Evolutionary conservation across 2,797 vertebrate genomes (phyloP), one percentile per base, ranked within the genome.

Genomic region (Tragelaphus eurycerus): DNA sequence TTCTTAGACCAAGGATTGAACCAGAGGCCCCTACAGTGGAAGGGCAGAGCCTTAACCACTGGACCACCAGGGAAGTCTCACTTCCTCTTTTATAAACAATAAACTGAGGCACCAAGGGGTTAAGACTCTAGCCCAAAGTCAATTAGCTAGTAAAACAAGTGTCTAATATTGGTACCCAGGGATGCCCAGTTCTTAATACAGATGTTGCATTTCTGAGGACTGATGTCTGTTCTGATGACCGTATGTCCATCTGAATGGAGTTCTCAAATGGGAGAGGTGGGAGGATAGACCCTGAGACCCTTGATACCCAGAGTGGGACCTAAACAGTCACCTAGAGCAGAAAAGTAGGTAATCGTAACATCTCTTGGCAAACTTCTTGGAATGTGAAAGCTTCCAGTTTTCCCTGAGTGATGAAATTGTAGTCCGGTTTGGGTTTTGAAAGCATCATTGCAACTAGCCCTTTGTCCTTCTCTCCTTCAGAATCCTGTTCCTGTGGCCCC

Each of bases 351-450:
- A 88, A 79, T 93, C 87, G 46, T 85, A 85, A 88, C 55, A 93
- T 86, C 76, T 95, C 48, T 92, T 95, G 83, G 67, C 13, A 1
- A 76, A 52, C 55, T 90, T 90, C 86, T 85, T 95, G 76, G 55
- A 92, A 94, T 92, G 60, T 59, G 46, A 85, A 31, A 67, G 78
- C 92, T 62, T 86, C 60, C 21, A 94, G 50, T 17, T 50, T 95
- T 89, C 74, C 59, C 50, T 27, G 60, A 96, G 50, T 54, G 50
- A 93, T 89, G n/a, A 88, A 93, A 92, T 88, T 97, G 93, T 91
- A 96, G 48, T 93, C 55, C 93, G 34, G 43, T 81, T 95, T 93
- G 78, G 7, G 59, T 90, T 97, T 90, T 85, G 57, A 86, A 97
- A 95, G 89, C 64, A 90, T 81, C 21, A 57, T 57, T 96, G 48